Evolutionary conservation across 2,797 vertebrate genomes (phyloP).

Genomic region (Lepus townsendii): DNA sequence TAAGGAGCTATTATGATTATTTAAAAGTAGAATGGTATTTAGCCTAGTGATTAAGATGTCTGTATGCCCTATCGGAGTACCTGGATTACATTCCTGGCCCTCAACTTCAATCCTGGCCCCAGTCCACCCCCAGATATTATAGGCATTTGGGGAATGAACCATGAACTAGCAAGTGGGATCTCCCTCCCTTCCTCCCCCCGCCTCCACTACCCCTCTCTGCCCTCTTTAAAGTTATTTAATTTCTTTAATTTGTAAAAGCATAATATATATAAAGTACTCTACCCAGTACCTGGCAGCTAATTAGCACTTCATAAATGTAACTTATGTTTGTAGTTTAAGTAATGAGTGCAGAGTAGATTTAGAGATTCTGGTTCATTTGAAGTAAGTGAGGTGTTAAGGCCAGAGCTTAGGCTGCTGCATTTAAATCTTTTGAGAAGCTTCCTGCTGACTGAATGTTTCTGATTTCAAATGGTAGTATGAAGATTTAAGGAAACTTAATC

Average conservation of each 20-base stretch:
- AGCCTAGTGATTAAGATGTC: no score
- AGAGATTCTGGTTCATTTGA: not conserved
- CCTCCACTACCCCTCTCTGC: no score
- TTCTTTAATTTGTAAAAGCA: not conserved
- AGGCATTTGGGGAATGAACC: no score
- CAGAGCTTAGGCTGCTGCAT: not conserved
- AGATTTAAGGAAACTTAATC: conserved; percentile 41
- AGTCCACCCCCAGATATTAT: no score
- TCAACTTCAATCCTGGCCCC: no score
- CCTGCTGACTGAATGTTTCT: not conserved
- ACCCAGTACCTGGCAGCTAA: not conserved
- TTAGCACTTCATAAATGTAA: not conserved
- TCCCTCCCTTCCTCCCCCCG: no score
- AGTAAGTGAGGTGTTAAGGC: not conserved
- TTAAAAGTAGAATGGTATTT: not conserved
- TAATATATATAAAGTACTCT: not conserved
- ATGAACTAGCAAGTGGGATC: no score
- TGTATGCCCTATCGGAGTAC: no score
- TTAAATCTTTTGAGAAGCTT: not conserved
- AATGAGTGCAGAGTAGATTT: not conserved
- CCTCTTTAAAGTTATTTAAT: no score
- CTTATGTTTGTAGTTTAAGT: not conserved
- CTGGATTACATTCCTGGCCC: no score
- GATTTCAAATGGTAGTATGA: conserved; percentile 40
- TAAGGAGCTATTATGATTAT: not conserved